Base-by-base conservation (phyloP, 1,140 invertebrate genomes). In the Scaptomyza hsui region DNA sequence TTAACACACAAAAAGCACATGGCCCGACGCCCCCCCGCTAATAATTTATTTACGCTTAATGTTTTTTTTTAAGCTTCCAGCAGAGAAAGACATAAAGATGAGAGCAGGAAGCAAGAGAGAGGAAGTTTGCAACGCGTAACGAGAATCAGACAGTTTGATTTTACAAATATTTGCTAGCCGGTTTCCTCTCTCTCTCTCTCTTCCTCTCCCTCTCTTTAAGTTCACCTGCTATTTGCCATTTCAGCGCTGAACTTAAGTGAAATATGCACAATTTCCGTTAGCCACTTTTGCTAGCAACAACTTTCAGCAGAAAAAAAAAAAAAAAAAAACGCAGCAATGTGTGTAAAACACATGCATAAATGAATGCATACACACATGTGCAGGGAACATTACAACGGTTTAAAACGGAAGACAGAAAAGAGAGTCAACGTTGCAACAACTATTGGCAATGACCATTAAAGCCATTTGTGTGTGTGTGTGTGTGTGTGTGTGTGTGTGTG, bases 31-130 rank as follows among this genome's bases (percentile, higher is more conserved):
- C 16, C 24, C 42, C 15, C 44, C 39, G 82, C 75, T 86, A 88
- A 86, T 86, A 86, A 86, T 88, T 86, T 86, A 86, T 86, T 86
- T 86, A 86, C 81, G 78, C 73, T 88, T 86, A 85, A 80, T 77
- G 72, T 80, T 85, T 85, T 86, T 79, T 85, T 85, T 79, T 71
- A 80, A 76, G 72, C 67, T 44, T 47, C 44, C 48, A 55, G 61
- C 52, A 18, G 24, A 24, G 32, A 29, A 29, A 29, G 7, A 29
- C 26, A 29, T 29, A 7, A 29, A 29, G 26, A 29, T 9, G 6
- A 7, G 35, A 1, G 10, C 4, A 32, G 47, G 2, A 13, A 2
- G 19, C 16, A 16, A 4, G 12, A 21, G 1, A 1, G 13, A n/a
- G 9, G 9, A 0, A 24, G n/a, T 39, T 5, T 12, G 59, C 4